Evolutionary conservation across 2,113 vertebrate genomes (phyloP).

Genomic region (Brachypteracias leptosomus): DNA sequence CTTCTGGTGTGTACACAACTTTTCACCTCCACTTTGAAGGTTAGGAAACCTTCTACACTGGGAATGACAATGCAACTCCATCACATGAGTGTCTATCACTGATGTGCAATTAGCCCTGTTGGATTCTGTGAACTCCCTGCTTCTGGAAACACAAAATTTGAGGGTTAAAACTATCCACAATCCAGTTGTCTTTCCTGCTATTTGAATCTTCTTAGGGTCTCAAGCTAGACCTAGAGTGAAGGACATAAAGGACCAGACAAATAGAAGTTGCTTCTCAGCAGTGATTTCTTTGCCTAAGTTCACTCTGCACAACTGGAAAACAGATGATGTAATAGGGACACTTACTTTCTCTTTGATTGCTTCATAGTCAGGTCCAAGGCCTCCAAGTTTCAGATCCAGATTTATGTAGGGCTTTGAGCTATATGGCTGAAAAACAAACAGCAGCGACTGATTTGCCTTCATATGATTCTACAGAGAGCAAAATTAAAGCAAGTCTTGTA

Average conservation of each 20-base stretch:
- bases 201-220: not conserved
- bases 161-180: not conserved
- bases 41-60: conserved; percentile 24
- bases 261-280: not conserved
- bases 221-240: not conserved
- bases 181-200: not conserved
- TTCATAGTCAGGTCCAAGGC: conserved; percentile 83
- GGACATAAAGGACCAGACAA: not conserved
- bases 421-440: conserved; percentile 51
- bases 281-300: not conserved
- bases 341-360: conserved; percentile 82
- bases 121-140: not conserved
- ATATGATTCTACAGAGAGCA: not conserved
- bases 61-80: conserved; percentile 45
- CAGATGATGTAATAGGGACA: not conserved
- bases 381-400: conserved; percentile 78
- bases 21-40: conserved; percentile 34
- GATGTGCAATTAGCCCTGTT: not conserved
- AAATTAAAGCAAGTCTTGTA: not conserved
- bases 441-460: not conserved
- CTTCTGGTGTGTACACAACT: conserved; percentile 23
- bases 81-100: not conserved
- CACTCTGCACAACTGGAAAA: not conserved
- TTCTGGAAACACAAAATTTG: not conserved
- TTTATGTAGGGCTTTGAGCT: conserved; percentile 76